Conservation (phyloP, 2,888 invertebrate genomes). For the Spialia ferax region DNA sequence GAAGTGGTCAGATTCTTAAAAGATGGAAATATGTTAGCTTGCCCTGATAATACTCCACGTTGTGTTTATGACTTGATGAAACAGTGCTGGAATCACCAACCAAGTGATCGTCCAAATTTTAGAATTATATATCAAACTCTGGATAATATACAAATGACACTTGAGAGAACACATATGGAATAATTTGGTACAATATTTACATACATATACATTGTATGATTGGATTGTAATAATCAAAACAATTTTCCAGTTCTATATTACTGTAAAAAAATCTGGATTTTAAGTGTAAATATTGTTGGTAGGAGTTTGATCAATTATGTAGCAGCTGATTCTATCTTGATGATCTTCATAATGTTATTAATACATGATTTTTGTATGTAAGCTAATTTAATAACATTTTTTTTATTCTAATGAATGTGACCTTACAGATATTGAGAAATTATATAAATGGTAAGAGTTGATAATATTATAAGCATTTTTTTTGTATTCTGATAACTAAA, state of each 20-base stretch:
- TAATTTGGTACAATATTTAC: no score
- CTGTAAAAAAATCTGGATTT: constrained; percentile 44
- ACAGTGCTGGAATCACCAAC: constrained; percentile 96
- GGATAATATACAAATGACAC: constrained; percentile 88
- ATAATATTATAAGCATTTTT: no score
- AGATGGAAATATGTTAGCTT: constrained; percentile 95
- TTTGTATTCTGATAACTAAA: no score
- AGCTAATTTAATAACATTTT: neutral
- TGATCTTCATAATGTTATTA: constrained; percentile 25
- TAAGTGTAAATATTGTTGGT: constrained; percentile 39
- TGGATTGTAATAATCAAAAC: constrained; percentile 44
- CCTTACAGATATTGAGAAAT: neutral
- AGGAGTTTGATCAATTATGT: constrained; percentile 16
- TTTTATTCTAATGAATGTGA: constrained; percentile 2
- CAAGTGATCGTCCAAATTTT: constrained; percentile 95
- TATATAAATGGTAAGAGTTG: neutral
- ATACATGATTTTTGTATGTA: constrained; percentile 6
- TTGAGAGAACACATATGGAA: constrained; percentile 79
- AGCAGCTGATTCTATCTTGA: neutral
- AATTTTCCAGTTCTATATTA: constrained; percentile 46
- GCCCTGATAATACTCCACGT: constrained; percentile 96
- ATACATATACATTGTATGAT: constrained; percentile 43
- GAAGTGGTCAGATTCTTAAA: constrained; percentile 98
- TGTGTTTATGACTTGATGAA: constrained; percentile 97
- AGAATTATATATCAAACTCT: constrained; percentile 92